phyloP scores from a whole-genome alignment of 2,797 vertebrate genomes.

The Acridotheres tristis region DNA sequence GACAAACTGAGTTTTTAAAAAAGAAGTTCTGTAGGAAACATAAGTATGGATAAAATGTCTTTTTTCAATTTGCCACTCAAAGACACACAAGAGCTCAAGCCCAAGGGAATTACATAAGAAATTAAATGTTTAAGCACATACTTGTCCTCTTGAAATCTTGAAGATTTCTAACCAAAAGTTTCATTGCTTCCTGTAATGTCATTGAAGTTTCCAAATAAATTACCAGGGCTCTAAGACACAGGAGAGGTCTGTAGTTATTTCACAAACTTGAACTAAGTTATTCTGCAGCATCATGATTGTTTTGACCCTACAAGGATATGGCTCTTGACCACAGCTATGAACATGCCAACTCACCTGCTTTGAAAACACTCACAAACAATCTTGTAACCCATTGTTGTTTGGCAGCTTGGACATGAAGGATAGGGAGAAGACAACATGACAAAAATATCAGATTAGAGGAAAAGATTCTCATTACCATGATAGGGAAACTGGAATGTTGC shows the following conservation, averaged over 20 bases:
- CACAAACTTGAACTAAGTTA: background rate
- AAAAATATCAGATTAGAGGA: background rate
- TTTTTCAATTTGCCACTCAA: background rate
- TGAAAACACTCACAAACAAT: background rate
- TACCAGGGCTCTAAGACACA: background rate
- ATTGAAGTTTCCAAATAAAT: background rate
- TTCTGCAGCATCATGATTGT: background rate
- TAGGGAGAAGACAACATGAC: background rate
- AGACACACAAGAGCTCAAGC: background rate
- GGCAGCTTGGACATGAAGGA: background rate
- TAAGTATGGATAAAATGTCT: background rate
- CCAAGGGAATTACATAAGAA: background rate
- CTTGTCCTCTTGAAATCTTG: background rate
- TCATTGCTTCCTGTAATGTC: background rate
- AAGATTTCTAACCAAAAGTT: background rate
- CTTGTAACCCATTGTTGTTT: background rate
- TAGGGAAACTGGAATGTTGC: background rate
- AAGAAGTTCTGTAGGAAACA: background rate
- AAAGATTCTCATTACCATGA: background rate
- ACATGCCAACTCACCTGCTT: background rate
- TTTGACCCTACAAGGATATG: background rate
- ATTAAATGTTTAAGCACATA: background rate
- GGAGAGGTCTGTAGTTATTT: background rate
- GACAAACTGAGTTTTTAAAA: background rate
- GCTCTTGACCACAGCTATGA: background rate